phyloP scores from a whole-genome alignment of 2,888 invertebrate genomes.

The Cetonia aurata region DNA sequence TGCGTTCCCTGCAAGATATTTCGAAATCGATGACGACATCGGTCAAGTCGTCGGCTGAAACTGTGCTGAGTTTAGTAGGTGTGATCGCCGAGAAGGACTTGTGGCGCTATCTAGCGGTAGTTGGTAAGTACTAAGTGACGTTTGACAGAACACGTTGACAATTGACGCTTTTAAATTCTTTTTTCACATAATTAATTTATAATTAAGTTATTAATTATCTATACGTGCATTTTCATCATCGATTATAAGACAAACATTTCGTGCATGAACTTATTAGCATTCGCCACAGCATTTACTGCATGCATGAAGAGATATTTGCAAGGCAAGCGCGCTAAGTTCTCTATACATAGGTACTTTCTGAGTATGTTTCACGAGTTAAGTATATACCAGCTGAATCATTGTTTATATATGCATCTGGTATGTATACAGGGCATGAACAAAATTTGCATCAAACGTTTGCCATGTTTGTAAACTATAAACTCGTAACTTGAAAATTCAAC shows the following conservation, averaged over 20 bases:
- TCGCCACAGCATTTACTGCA: background rate
- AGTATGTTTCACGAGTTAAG: too few relatives aligned
- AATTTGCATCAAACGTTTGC: too few relatives aligned
- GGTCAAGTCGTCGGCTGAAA: slow-evolving; percentile 51
- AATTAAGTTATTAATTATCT: too few relatives aligned
- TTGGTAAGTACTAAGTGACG: slow-evolving; percentile 72
- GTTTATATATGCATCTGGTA: too few relatives aligned
- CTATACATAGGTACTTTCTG: too few relatives aligned
- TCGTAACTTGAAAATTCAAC: too few relatives aligned
- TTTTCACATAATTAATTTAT: too few relatives aligned
- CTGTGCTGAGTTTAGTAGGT: slow-evolving; percentile 61
- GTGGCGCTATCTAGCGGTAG: slow-evolving; percentile 74
- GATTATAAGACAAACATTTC: too few relatives aligned
- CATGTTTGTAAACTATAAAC: too few relatives aligned
- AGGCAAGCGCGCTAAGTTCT: background rate
- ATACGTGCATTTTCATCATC: background rate
- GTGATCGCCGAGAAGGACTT: slow-evolving; percentile 72
- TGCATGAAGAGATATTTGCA: background rate
- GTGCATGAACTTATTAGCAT: background rate
- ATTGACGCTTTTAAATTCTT: too few relatives aligned
- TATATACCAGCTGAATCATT: too few relatives aligned
- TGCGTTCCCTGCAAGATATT: slow-evolving; percentile 72
- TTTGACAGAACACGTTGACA: slow-evolving; percentile 1
- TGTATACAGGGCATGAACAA: too few relatives aligned
- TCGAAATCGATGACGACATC: slow-evolving; percentile 70